These are phyloP conservation scores for Rhinophrynus dorsalis DNA, from an alignment of 2,797 vertebrate species.

Conservation along the genomic window DNA sequence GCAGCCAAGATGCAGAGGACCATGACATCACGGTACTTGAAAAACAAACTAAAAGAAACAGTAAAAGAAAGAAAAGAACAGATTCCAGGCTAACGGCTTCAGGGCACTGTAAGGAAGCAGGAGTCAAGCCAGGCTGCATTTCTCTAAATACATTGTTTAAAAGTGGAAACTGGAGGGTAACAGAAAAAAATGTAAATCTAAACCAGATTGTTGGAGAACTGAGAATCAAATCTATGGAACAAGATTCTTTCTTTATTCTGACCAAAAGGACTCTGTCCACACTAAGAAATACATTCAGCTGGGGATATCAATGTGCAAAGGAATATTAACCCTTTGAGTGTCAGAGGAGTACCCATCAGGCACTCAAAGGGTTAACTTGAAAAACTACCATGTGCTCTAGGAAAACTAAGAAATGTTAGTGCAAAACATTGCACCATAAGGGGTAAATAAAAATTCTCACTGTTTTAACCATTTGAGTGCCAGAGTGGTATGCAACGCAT, in stretches of 20 bases:
- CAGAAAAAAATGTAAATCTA: conserved; percentile 35
- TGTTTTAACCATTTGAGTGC: too few relatives aligned
- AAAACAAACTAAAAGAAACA: conserved; percentile 11
- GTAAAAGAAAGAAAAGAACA: conserved; percentile 3
- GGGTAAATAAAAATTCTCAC: too few relatives aligned
- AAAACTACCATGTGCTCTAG: too few relatives aligned
- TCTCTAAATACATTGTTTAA: not conserved
- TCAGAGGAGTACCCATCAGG: too few relatives aligned
- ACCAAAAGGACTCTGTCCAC: too few relatives aligned
- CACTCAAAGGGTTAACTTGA: too few relatives aligned
- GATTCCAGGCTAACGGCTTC: conserved; percentile 19
- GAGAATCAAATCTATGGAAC: not conserved
- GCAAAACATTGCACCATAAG: too few relatives aligned
- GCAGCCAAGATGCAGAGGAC: conserved; percentile 8
- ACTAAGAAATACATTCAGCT: too few relatives aligned
- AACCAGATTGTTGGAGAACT: conserved; percentile 39
- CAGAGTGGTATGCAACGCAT: too few relatives aligned
- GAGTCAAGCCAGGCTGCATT: conserved; percentile 3
- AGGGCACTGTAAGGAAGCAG: conserved; percentile 4
- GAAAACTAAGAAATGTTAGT: too few relatives aligned
- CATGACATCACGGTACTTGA: conserved; percentile 39
- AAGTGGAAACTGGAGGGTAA: conserved; percentile 5
- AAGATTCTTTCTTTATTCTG: not conserved
- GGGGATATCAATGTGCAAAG: too few relatives aligned
- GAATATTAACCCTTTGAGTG: too few relatives aligned